A percentile compares a stretch with the other conserved stretches of the same genome.
Conservation (phyloP, 2,113 vertebrate species). For the Nanger granti region DNA sequence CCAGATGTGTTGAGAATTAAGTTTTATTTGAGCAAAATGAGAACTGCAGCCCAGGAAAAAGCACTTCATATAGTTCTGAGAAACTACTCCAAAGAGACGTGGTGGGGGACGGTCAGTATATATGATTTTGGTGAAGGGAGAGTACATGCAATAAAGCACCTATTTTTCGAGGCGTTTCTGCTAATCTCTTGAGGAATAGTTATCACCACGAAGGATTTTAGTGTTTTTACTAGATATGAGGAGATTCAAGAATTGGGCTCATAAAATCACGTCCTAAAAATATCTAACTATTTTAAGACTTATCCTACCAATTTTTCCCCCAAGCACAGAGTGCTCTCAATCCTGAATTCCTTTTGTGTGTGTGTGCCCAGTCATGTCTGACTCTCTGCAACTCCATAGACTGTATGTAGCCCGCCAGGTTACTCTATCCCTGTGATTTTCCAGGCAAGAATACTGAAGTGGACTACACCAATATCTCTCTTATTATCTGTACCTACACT, state of each 20-base stretch:
- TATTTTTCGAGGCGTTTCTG: not conserved
- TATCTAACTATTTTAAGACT: not conserved
- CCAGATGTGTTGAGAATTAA: not conserved
- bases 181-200: not conserved
- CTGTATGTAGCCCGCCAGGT: accelerated
- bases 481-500: not conserved
- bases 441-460: not conserved
- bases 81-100: accelerated
- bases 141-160: not conserved
- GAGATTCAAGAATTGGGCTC: not conserved
- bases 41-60: not conserved
- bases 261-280: not conserved
- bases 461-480: not conserved
- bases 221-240: not conserved
- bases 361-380: not conserved
- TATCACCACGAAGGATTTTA: not conserved
- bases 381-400: not conserved
- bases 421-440: not conserved
- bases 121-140: not conserved
- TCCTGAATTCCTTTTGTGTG: not conserved
- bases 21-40: not conserved
- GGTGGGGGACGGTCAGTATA: accelerated
- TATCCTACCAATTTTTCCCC: not conserved
- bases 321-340: not conserved
- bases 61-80: not conserved